phyloP scores from a whole-genome alignment of 2,797 vertebrate species.

The Gallinago stenura region DNA sequence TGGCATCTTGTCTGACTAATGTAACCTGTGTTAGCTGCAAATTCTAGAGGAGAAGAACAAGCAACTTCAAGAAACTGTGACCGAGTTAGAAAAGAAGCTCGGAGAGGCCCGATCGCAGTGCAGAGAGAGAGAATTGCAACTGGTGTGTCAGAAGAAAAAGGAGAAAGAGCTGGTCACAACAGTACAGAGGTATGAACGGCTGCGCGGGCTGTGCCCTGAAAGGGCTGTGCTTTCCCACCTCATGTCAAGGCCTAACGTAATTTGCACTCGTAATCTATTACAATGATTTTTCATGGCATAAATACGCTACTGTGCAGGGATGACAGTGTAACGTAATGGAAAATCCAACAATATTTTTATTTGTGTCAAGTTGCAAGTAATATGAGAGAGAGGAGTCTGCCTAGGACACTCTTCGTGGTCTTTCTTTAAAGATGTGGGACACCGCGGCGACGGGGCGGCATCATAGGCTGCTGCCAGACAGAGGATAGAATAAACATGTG shows the following conservation, averaged over 20 bases:
- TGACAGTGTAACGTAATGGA: not conserved
- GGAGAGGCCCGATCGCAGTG: conserved; percentile 77
- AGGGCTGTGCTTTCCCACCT: not conserved
- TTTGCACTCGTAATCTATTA: not conserved
- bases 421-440: not conserved
- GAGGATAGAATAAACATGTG: not conserved
- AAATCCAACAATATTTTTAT: not conserved
- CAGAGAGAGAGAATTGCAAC: conserved; percentile 85
- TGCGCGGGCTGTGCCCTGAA: not conserved
- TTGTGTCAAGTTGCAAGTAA: not conserved
- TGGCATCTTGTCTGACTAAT: not conserved
- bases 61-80: conserved; percentile 80
- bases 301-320: not conserved
- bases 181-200: conserved; percentile 88
- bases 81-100: conserved; percentile 81
- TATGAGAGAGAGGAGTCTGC: not conserved
- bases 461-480: not conserved
- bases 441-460: not conserved
- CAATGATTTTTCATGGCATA: not conserved
- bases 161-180: conserved; percentile 92
- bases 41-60: conserved; percentile 83
- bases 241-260: not conserved
- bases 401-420: not conserved
- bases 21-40: conserved; percentile 73
- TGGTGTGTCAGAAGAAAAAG: conserved; percentile 86